These are phyloP conservation scores for Bufo gargarizans DNA, from an alignment of 2,113 vertebrate genomes.

Conservation along the genomic window DNA sequence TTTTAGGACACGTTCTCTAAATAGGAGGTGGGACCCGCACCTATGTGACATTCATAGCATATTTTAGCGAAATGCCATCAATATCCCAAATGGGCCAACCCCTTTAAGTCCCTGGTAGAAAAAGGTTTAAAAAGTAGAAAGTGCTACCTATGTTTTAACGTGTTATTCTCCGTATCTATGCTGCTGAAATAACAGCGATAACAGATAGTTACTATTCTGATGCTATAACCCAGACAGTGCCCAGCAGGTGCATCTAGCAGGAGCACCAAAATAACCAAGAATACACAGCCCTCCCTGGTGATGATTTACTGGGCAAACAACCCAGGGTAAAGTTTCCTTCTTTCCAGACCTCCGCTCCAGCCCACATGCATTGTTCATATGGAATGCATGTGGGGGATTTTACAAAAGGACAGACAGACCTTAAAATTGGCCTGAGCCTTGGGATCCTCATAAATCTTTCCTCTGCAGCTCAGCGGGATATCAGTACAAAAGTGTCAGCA, in stretches of 20 bases:
- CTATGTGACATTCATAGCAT: too few relatives aligned
- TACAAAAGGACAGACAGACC: conserved; percentile 35
- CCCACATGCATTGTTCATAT: conserved; percentile 18
- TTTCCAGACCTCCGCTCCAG: conserved; percentile 19
- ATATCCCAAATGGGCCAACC: too few relatives aligned
- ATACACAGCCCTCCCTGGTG: neutral
- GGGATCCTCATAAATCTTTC: conserved; percentile 23
- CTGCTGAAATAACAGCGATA: neutral
- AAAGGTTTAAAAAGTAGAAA: neutral
- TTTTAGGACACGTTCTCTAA: too few relatives aligned
- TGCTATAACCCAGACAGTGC: conserved; percentile 14
- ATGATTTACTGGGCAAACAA: conserved; percentile 40
- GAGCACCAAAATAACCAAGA: conserved; percentile 20
- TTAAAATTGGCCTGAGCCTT: neutral
- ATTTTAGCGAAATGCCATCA: too few relatives aligned
- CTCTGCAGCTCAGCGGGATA: neutral
- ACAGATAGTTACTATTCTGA: conserved; percentile 17
- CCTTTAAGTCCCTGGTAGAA: too few relatives aligned
- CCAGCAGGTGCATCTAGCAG: conserved; percentile 38
- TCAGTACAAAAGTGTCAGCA: neutral
- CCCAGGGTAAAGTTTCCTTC: conserved; percentile 25
- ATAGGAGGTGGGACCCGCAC: too few relatives aligned
- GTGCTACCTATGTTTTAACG: neutral
- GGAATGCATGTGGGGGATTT: neutral
- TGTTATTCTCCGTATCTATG: neutral